Evolutionary conservation across 2,888 invertebrate genomes (phyloP).

Genomic region (Meta bourneti): DNA sequence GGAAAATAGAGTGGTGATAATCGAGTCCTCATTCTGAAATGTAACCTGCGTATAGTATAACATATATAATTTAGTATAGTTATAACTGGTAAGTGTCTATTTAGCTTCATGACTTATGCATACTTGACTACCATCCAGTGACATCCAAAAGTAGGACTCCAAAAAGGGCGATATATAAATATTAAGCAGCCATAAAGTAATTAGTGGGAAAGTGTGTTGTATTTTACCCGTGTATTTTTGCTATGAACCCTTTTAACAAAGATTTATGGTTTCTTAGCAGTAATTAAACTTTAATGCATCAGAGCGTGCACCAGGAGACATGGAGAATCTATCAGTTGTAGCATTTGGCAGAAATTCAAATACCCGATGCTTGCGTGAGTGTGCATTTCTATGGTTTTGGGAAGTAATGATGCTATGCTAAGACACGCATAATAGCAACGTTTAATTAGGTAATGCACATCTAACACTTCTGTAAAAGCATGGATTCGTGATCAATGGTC

Average conservation of each 20-base stretch:
- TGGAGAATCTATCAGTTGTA: background rate
- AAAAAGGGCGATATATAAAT: background rate
- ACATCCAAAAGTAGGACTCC: background rate
- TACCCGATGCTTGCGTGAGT: background rate
- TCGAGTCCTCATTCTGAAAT: no score
- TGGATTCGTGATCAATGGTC: background rate
- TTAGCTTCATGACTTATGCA: background rate
- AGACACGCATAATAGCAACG: background rate
- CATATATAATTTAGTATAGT: no score
- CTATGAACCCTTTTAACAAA: constrained; percentile 30
- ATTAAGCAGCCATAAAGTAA: background rate
- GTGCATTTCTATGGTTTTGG: background rate
- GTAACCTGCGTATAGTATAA: no score
- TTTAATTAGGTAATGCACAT: background rate
- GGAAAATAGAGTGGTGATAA: no score
- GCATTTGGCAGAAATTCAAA: constrained; percentile 9
- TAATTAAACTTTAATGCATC: constrained; percentile 34
- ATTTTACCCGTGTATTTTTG: constrained; percentile 12
- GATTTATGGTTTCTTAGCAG: constrained; percentile 24
- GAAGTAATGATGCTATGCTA: background rate
- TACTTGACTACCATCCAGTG: background rate
- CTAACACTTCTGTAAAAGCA: background rate
- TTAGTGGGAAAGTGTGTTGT: background rate
- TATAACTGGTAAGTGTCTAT: background rate
- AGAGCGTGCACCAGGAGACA: background rate